Evolutionary conservation across 2,797 vertebrate species (phyloP), one percentile per base, ranked within the genome.

Genomic region (Capromys pilorides): DNA sequence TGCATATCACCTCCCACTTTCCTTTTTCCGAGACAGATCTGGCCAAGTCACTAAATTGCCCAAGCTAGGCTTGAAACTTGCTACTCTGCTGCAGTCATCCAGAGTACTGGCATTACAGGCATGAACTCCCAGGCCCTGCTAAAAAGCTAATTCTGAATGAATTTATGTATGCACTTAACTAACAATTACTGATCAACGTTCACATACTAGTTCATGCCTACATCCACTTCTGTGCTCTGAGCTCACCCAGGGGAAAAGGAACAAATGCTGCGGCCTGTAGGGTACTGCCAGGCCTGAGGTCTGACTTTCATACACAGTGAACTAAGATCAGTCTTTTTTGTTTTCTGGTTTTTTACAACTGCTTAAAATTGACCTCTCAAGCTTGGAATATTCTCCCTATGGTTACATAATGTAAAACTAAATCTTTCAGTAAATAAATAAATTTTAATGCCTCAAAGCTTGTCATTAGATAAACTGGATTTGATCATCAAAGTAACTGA

Each of bases 351-450:
- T 91, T 67, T 28, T 57, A 64, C 14, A 88, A 73, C 13, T 81
- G 61, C 77, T 94, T 92, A 59, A 94, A 90, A 92, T 49, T 51
- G 39, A 91, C n/a, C 71, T 64, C 41, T 69, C 10, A 86, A 61
- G 51, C 7, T 19, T 19, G 16, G 28, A 51, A 41, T 86, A 71
- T 28, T 49, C 31, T 82, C 71, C 64, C 36, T 67, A 66, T 36
- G n/a, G 24, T 45, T 78, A 41, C 45, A 64, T 5, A 73, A 8
- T 9, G 67, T 69, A 94, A 75, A 94, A 66, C 61, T 88, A 45
- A 90, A 86, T 16, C 51, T 84, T 94, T 86, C 92, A 59, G 61
- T 45, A 88, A 85, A 59, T 66, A 91, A 75, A 81, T 84, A 62
- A 96, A 33, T 54, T 87, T 93, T 73, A 92, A 57, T 4, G 16